A percentile compares a stretch with the other conserved stretches of the same genome.
These are phyloP conservation scores for Orchestia grillus DNA, from an alignment of 1,140 invertebrate genomes.

Conservation along the genomic window DNA sequence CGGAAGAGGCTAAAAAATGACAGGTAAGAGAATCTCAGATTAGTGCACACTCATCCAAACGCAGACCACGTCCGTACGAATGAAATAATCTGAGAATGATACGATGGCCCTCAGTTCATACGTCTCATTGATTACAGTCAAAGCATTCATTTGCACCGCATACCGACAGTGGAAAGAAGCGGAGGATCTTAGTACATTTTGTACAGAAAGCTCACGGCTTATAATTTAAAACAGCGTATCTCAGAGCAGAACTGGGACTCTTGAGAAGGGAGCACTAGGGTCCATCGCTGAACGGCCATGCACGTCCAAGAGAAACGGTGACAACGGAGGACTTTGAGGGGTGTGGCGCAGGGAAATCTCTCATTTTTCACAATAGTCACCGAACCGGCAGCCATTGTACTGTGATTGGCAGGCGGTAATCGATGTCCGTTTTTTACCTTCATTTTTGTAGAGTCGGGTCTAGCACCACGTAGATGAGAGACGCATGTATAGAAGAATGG, in stretches of 20 bases:
- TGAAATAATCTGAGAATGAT: background rate
- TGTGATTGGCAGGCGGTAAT: background rate
- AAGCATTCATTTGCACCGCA: background rate
- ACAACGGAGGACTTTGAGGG: background rate
- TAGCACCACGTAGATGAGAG: background rate
- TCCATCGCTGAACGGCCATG: background rate
- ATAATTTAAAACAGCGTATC: background rate
- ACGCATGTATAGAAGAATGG: background rate
- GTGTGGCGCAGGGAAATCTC: background rate
- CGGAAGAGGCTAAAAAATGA: too few species aligned
- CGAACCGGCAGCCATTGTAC: background rate
- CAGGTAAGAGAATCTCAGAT: too few species aligned
- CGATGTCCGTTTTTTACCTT: background rate
- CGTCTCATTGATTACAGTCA: background rate
- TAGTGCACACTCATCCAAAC: background rate
- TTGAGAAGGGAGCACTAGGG: background rate
- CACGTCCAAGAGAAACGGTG: background rate
- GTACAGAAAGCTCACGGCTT: background rate
- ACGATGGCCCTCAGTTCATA: background rate
- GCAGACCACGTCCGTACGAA: background rate
- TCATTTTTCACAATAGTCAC: slow-evolving; percentile 29
- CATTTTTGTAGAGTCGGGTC: background rate
- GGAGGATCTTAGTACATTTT: background rate
- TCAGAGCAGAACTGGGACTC: background rate
- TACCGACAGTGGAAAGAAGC: background rate